These are phyloP conservation scores for Nannobrachium achirus DNA, from an alignment of 2,113 vertebrate genomes.

Conservation along the genomic window DNA sequence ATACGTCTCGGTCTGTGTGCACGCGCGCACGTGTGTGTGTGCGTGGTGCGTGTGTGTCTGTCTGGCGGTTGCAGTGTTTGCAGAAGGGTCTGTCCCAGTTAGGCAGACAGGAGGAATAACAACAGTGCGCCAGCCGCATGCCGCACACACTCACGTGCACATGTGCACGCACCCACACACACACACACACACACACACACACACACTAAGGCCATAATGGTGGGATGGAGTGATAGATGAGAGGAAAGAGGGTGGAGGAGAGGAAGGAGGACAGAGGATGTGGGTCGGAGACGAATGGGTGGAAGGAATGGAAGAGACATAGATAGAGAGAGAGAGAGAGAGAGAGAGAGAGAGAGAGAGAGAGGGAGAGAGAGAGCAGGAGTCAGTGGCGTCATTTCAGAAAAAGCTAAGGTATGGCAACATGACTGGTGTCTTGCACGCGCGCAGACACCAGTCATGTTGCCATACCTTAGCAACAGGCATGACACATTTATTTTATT, in stretches of 20 bases:
- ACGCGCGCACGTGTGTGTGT: conserved; percentile 7
- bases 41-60: conserved; percentile 24
- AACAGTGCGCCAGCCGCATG: conserved; percentile 49
- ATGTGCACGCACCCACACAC: too few species aligned
- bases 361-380: too few species aligned
- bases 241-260: conserved; percentile 32
- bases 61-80: conserved; percentile 54
- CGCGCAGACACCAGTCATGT: too few species aligned
- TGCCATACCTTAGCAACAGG: too few species aligned
- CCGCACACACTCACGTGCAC: conserved; percentile 30
- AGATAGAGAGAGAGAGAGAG: neutral
- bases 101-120: conserved; percentile 69
- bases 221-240: conserved; percentile 46
- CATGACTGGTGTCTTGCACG: too few species aligned
- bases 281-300: neutral
- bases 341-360: neutral
- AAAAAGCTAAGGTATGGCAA: too few species aligned
- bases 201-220: conserved; percentile 26
- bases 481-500: too few species aligned
- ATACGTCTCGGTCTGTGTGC: neutral
- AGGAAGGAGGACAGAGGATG: conserved; percentile 9
- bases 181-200: conserved; percentile 14
- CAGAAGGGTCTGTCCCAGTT: conserved; percentile 48
- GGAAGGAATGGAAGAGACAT: neutral
- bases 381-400: too few species aligned